Evolutionary conservation across 2,888 invertebrate genomes (phyloP).

Genomic region (Timandra comae): DNA sequence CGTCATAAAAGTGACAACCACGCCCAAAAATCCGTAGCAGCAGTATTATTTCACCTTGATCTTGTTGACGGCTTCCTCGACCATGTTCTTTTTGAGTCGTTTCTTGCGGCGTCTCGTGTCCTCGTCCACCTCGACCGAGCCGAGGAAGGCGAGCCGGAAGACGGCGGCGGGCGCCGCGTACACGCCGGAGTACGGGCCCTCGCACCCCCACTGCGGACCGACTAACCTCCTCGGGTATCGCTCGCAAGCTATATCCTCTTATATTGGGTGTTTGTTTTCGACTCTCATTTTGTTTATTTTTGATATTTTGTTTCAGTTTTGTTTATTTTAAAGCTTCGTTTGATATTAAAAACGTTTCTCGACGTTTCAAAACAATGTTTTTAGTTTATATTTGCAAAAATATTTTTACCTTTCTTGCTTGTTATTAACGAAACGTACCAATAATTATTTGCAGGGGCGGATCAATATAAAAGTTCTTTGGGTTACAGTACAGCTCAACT

Average conservation of each 20-base stretch:
- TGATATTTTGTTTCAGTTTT: background rate
- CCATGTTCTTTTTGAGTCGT: constrained; percentile 91
- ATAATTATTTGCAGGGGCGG: no score
- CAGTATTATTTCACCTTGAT: no score
- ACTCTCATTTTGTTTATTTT: constrained; percentile 1
- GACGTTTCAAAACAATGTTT: no score
- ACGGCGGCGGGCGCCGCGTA: constrained; percentile 82
- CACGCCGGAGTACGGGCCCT: constrained; percentile 68
- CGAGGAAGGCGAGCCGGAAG: constrained; percentile 89
- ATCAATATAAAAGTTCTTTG: no score
- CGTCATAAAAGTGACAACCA: no score
- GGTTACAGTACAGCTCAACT: no score
- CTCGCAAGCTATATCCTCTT: constrained; percentile 17
- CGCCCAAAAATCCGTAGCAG: no score
- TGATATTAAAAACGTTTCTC: no score
- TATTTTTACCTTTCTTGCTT: no score
- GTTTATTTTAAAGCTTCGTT: no score
- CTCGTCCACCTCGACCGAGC: constrained; percentile 91
- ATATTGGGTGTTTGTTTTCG: constrained; percentile 14
- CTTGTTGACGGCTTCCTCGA: constrained; percentile 90
- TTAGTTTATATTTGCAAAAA: no score
- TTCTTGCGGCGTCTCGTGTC: constrained; percentile 84
- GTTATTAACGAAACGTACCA: no score
- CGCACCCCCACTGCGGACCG: constrained; percentile 58
- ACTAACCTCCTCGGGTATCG: constrained; percentile 26